phyloP scores from a whole-genome alignment of 2,113 vertebrate species.

The Colossoma macropomum region DNA sequence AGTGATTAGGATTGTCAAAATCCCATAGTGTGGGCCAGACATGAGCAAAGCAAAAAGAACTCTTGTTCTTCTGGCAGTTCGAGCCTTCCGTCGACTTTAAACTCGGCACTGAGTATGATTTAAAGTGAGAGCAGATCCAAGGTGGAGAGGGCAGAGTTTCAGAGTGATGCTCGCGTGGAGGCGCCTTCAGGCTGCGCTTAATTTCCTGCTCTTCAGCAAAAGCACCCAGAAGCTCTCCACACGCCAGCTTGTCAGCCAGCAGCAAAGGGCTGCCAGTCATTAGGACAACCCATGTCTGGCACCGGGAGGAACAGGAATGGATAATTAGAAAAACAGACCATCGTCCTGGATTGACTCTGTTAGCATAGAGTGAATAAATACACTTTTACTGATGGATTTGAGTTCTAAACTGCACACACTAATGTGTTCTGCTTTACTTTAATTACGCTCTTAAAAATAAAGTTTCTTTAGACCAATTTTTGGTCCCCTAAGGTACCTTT shows the following conservation, averaged over 20 bases:
- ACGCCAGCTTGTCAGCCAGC: background rate
- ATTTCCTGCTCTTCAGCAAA: conserved; percentile 8
- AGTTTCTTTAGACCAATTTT: too few species aligned
- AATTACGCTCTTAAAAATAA: background rate
- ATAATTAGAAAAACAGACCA: background rate
- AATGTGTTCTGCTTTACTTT: background rate
- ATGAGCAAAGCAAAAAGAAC: too few species aligned
- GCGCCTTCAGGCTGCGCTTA: conserved; percentile 28
- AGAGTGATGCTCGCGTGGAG: conserved; percentile 18
- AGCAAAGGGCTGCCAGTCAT: conserved; percentile 6
- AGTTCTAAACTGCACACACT: background rate
- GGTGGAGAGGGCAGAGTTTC: conserved; percentile 10
- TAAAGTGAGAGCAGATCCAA: conserved; percentile 23
- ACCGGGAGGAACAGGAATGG: background rate
- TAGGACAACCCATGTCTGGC: background rate
- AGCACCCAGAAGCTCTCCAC: background rate
- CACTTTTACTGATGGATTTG: background rate
- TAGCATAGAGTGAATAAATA: background rate
- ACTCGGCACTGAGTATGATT: conserved; percentile 8
- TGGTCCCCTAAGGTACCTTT: too few species aligned
- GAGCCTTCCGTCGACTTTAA: conserved; percentile 1
- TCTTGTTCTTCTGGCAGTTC: background rate
- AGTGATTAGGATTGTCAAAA: too few species aligned
- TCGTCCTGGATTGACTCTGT: background rate
- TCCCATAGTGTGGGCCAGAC: too few species aligned